Evolutionary conservation across 2,113 vertebrate species (phyloP).

Genomic region (Zapornia atra): DNA sequence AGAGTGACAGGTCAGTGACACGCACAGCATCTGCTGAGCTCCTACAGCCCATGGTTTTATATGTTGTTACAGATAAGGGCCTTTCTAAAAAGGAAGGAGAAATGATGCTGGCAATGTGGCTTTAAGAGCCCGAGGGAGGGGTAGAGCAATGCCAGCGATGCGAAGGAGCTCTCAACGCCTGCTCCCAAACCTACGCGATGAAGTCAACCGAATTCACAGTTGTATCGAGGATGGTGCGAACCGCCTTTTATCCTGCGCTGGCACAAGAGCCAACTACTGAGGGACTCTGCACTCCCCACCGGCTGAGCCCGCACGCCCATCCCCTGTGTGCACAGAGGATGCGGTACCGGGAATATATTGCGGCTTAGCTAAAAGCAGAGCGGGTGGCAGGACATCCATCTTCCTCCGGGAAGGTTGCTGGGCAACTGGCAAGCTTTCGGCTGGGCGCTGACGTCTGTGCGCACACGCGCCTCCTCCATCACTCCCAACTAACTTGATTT

Average conservation of each 20-base stretch:
- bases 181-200: not conserved
- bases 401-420: slow-evolving; percentile 81
- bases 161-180: slow-evolving; percentile 6
- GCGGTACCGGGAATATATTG: slow-evolving; percentile 54
- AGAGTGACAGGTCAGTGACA: not conserved
- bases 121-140: not conserved
- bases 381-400: slow-evolving; percentile 80
- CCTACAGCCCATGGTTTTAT: not conserved
- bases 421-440: slow-evolving; percentile 84
- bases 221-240: slow-evolving; percentile 2
- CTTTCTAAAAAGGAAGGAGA: not conserved
- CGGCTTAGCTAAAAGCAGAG: slow-evolving; percentile 66
- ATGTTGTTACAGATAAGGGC: not conserved
- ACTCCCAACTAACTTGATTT: slow-evolving; percentile 82
- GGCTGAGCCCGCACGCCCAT: not conserved
- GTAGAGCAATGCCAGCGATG: not conserved
- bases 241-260: not conserved
- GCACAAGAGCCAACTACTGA: not conserved
- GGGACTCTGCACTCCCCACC: not conserved
- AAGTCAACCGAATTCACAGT: slow-evolving; percentile 51
- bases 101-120: not conserved
- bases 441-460: slow-evolving; percentile 75
- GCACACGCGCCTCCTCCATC: slow-evolving; percentile 74
- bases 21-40: accelerated
- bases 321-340: not conserved